Percentiles rank a stretch among this genome's conserved stretches.
These are phyloP conservation scores for Psammodynastes pulverulentus DNA, from an alignment of 2,113 vertebrate genomes.

Conservation along the genomic window DNA sequence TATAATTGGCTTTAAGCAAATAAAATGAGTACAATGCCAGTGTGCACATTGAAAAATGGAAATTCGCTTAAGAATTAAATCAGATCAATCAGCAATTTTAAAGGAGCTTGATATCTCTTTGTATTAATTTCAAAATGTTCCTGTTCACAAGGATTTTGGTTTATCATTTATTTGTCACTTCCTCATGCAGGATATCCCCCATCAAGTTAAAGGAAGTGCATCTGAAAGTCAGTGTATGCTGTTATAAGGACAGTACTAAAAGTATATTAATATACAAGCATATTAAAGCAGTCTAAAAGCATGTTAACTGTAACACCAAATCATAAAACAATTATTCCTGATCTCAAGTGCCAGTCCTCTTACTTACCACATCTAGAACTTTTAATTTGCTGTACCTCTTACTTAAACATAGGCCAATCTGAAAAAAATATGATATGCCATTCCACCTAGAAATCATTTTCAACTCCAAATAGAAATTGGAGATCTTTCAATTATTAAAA, in stretches of 20 bases:
- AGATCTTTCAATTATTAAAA: neutral
- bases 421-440: neutral
- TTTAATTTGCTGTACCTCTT: neutral
- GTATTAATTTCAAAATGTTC: neutral
- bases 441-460: neutral
- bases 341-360: neutral
- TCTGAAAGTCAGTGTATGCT: conserved; percentile 37
- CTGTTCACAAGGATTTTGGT: neutral
- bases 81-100: conserved; percentile 18
- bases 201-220: conserved; percentile 51
- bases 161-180: conserved; percentile 40
- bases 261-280: neutral
- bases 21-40: neutral
- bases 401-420: neutral
- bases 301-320: neutral
- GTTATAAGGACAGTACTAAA: neutral
- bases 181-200: conserved; percentile 53
- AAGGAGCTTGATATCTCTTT: neutral
- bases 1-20: neutral
- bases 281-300: neutral
- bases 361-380: neutral
- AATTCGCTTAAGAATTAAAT: neutral
- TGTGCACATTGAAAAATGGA: conserved; percentile 1
- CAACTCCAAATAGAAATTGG: neutral
- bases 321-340: neutral